Base-by-base conservation (phyloP, 2,113 vertebrate species). In the Sebastes schlegelii region DNA sequence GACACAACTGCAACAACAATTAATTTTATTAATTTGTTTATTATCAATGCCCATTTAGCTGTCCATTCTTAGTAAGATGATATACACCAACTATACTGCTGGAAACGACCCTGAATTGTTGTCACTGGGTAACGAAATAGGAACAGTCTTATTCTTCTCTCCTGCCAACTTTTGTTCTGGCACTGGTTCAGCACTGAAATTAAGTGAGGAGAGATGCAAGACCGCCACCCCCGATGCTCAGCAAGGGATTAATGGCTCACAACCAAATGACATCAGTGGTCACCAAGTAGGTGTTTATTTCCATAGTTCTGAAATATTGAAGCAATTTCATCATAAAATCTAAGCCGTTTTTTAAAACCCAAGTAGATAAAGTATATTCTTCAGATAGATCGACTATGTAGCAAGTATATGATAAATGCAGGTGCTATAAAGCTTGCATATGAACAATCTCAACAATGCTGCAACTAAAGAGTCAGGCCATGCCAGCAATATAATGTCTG, bases 131-230 rank as follows among this genome's bases (percentile, higher is more conserved):
- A 34, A 34, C 34, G 26, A 34, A 34, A 34, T 34, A 34, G 34
- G 34, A 34, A 34, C 34, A 34, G 34, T 77, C 8, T 23, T 71
- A 55, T 67, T 75, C 46, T 23, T 62, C 52, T 46, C 40, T 21
- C 6, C 65, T 83, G 89, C 84, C 82, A 92, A 34, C 62, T 60
- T 86, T 68, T 67, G 13, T 62, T 58, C 75, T 88, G 84, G 84
- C 84, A 64, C 26, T 8, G 21, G 43, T 82, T 74, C 89, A 90
- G 71, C 13, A 9, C 13, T 74, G 66, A 81, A 86, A 83, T 79
- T 14, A 83, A 86, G 45, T 48, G 64, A 69, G 60, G 54, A 69
- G 43, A 42, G 48, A 85, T 80, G 72, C 8, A 11, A 86, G 77
- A 71, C 68, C 60, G 16, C 72, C 73, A 51, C 58, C 51, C 82